Percentiles rank a stretch among this genome's conserved stretches.
Conservation (phyloP, 2,113 vertebrate genomes). For the Sterna hirundo region DNA sequence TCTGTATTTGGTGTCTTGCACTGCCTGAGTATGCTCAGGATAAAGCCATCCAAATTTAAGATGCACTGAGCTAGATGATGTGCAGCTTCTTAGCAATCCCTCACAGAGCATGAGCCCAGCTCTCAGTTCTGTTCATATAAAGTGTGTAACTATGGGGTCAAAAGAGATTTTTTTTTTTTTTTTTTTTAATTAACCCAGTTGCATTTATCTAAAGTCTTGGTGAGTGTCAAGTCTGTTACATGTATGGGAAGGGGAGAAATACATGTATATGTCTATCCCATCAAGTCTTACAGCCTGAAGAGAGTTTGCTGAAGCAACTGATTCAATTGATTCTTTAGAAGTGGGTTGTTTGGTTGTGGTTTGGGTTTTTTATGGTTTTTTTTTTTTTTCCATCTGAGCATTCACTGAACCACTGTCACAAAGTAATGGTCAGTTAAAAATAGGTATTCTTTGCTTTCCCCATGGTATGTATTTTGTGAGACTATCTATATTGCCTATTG, state of each 20-base stretch:
- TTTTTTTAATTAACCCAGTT: not conserved
- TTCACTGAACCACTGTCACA: not conserved
- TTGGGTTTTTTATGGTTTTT: too few relatives aligned
- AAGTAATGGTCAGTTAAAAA: not conserved
- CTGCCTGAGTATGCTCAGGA: not conserved
- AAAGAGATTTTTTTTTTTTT: not conserved
- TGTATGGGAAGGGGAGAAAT: not conserved
- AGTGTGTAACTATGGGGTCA: not conserved
- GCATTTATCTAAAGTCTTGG: not conserved
- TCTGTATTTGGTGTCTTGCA: rapidly evolving
- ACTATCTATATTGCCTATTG: not conserved
- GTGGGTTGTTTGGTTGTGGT: not conserved
- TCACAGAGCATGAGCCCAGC: not conserved
- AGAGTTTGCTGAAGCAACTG: not conserved
- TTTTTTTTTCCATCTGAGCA: not conserved
- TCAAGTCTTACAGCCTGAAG: not conserved
- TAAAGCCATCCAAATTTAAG: not conserved
- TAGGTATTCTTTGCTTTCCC: not conserved
- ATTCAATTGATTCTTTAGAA: not conserved
- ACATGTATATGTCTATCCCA: not conserved
- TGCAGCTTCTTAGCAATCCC: not conserved
- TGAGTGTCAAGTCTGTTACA: not conserved
- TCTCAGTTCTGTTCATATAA: not conserved
- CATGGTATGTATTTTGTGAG: not conserved
- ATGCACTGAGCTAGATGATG: not conserved